phyloP scores from a whole-genome alignment of 2,888 invertebrate genomes.

The Rhyacophila evoluta region DNA sequence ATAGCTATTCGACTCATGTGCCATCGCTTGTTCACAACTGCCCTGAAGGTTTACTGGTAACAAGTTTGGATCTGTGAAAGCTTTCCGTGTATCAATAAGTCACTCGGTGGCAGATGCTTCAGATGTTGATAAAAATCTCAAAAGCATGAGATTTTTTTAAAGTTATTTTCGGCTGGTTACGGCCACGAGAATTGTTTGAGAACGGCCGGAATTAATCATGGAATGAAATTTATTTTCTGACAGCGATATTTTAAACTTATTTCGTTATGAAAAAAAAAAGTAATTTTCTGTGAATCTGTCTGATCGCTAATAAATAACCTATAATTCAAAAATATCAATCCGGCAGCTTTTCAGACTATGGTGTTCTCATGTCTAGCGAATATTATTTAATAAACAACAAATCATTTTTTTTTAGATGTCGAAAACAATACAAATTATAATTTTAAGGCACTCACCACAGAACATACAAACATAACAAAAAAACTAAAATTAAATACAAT shows the following conservation, averaged over 20 bases:
- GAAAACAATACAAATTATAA: too few relatives aligned
- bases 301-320: too few relatives aligned
- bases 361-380: too few relatives aligned
- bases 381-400: too few relatives aligned
- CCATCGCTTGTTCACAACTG: not conserved
- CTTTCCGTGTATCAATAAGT: slow-evolving; percentile 45
- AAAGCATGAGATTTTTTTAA: slow-evolving; percentile 29
- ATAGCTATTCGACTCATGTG: not conserved
- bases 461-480: too few relatives aligned
- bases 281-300: too few relatives aligned
- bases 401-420: too few relatives aligned
- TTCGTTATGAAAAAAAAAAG: not conserved
- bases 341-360: too few relatives aligned
- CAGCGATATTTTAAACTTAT: not conserved
- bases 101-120: slow-evolving; percentile 45
- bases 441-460: too few relatives aligned
- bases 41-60: not conserved
- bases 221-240: not conserved
- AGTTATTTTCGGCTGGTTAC: slow-evolving; percentile 11
- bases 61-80: slow-evolving; percentile 20
- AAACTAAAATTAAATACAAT: too few relatives aligned
- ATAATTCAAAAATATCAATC: too few relatives aligned
- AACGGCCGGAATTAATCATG: not conserved
- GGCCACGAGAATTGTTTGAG: not conserved
- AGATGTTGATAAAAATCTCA: slow-evolving; percentile 45